Evolutionary conservation across 2,888 invertebrate genomes (phyloP), one percentile per base, ranked within the genome.

Genomic region (Aphidius colemani): DNA sequence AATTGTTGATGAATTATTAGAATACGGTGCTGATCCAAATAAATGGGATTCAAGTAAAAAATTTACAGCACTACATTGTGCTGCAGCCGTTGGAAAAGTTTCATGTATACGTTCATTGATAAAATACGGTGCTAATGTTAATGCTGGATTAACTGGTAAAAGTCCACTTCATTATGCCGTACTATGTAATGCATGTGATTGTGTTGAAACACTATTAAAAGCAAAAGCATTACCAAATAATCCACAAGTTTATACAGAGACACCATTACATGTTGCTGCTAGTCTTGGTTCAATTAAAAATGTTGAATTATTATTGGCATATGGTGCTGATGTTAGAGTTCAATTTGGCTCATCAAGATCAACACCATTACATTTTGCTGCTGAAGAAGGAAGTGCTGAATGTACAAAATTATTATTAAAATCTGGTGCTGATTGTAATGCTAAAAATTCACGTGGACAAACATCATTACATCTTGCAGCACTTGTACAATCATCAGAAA

Each of bases 151-250:
- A 30, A 72, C 78, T 61, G 87, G 88, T 61, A 87, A 88, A 68
- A 93, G 92, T 49, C 91, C 95, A 0, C 83, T 96, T 67, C 93
- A 94, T 79, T 93, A 91, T 78, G 95, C 95, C 1, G 93, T 94
- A 59, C 87, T 92, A 70, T 92, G 90, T 74, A 87, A 90, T 75
- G 88, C 90, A 9, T 84, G 87, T 62, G 90, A 91, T 69, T 93
- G 93, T 73, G 92, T 92, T 3, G 86, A 87, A 75, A 86, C 87
- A 69, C 84, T 96, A 68, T 80, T 95, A 59, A 87, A 89, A 71
- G 88, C 89, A 68, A 93, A 93, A 56, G 95, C 95, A 4, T 88
- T 88, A 75, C 90, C 95, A 39, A 93, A 95, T 76, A 92, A 92
- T 63, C 90, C 90, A 40, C 93, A 94, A 86, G 89, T 92, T 44